A percentile compares a stretch with the other conserved stretches of the same genome.
phyloP scores from a whole-genome alignment of 1,140 invertebrate genomes.

The Glossosoma conforme region DNA sequence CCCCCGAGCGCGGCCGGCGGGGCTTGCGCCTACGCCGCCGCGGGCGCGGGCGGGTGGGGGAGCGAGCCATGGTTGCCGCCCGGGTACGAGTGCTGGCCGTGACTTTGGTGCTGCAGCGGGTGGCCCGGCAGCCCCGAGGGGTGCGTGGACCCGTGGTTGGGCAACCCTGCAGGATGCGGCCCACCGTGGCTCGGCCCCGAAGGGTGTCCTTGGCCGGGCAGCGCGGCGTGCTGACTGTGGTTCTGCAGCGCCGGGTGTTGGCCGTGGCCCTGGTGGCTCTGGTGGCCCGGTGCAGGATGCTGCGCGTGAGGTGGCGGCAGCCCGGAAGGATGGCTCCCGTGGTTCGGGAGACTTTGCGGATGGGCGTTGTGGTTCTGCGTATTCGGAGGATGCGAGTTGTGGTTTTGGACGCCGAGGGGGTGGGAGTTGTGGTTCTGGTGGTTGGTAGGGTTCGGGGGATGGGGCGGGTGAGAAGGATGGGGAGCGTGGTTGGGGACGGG shows the following conservation, averaged over 20 bases:
- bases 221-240: constrained; percentile 17
- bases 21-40: neutral
- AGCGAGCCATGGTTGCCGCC: constrained; percentile 23
- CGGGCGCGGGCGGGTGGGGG: constrained; percentile 20
- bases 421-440: constrained; percentile 34
- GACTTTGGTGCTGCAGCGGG: no score
- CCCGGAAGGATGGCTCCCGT: constrained; percentile 31
- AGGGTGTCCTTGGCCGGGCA: constrained; percentile 19
- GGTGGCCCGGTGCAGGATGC: constrained; percentile 15
- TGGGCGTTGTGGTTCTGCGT: constrained; percentile 40
- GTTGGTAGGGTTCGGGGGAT: constrained; percentile 13
- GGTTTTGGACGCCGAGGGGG: constrained; percentile 47
- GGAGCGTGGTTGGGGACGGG: constrained; percentile 8
- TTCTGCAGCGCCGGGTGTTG: constrained; percentile 12
- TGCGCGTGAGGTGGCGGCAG: constrained; percentile 4
- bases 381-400: constrained; percentile 49
- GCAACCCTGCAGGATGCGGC: constrained; percentile 26
- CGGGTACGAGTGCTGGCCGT: constrained; percentile 28
- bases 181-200: constrained; percentile 11
- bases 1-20: constrained; percentile 27
- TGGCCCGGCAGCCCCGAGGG: constrained; percentile 32
- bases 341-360: constrained; percentile 18
- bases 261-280: constrained; percentile 4
- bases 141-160: constrained; percentile 16
- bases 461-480: constrained; percentile 3